Evolutionary conservation across 2,797 vertebrate species (phyloP).

Genomic region (Cheirogaleus major): DNA sequence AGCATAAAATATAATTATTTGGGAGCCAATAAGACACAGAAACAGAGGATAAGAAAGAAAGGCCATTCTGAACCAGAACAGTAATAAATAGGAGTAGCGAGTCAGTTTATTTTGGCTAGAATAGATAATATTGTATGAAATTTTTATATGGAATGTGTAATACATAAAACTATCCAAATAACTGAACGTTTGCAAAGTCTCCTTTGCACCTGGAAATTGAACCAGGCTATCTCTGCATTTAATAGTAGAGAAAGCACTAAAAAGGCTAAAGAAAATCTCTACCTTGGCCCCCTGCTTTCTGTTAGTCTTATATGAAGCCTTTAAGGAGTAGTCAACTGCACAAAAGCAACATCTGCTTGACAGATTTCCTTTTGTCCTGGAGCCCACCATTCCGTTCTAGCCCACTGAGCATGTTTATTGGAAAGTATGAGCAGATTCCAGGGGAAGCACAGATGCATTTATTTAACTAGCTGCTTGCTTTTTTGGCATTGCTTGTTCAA

Average conservation of each 20-base stretch:
- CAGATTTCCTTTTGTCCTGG: slow-evolving; percentile 64
- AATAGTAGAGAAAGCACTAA: slow-evolving; percentile 22
- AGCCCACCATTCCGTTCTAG: background rate
- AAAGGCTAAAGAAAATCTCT: background rate
- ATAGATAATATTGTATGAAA: slow-evolving; percentile 40
- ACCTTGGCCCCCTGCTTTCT: background rate
- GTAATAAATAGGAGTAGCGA: slow-evolving; percentile 37
- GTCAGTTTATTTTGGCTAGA: slow-evolving; percentile 17
- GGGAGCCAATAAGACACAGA: slow-evolving; percentile 8
- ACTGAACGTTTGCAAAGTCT: slow-evolving; percentile 22
- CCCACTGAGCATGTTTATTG: slow-evolving; percentile 54
- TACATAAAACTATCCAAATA: background rate
- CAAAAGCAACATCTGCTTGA: slow-evolving; percentile 56
- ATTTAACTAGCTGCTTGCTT: slow-evolving; percentile 29
- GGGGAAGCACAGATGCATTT: slow-evolving; percentile 27
- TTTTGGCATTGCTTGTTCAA: slow-evolving; percentile 30
- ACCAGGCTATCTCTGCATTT: background rate
- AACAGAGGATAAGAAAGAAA: background rate
- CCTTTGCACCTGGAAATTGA: slow-evolving; percentile 13
- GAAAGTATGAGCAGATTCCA: slow-evolving; percentile 41
- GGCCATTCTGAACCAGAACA: background rate
- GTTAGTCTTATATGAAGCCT: slow-evolving; percentile 17
- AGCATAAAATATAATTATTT: slow-evolving; percentile 22
- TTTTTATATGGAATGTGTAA: slow-evolving; percentile 30
- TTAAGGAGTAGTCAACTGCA: slow-evolving; percentile 28